These are phyloP conservation scores for Nebria brevicollis DNA, from an alignment of 2,888 invertebrate species.

Conservation along the genomic window DNA sequence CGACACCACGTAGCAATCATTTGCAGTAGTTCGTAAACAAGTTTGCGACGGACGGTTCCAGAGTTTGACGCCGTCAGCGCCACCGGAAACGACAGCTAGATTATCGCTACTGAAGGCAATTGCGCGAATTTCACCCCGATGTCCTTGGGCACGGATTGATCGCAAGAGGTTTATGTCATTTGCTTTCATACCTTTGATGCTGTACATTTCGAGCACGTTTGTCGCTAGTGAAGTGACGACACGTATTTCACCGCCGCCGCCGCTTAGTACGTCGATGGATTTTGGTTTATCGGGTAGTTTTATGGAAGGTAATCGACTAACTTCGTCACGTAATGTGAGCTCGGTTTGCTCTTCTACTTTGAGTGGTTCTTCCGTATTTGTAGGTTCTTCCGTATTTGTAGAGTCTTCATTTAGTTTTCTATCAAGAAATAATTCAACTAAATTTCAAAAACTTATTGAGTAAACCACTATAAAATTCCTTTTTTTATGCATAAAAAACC, in stretches of 20 bases:
- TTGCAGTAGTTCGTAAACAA: constrained; percentile 74
- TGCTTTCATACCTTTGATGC: constrained; percentile 66
- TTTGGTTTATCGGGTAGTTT: constrained; percentile 77
- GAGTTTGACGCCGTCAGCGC: constrained; percentile 88
- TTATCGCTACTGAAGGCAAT: constrained; percentile 92
- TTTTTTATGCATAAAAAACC: not conserved
- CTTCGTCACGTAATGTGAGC: constrained; percentile 77
- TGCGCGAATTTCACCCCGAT: constrained; percentile 88
- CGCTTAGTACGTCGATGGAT: constrained; percentile 74
- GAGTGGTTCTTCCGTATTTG: constrained; percentile 58
- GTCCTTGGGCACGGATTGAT: constrained; percentile 79
- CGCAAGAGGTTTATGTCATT: constrained; percentile 70
- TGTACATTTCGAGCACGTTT: constrained; percentile 80
- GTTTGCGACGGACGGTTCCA: constrained; percentile 86
- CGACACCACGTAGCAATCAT: constrained; percentile 73
- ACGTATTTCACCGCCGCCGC: constrained; percentile 77
- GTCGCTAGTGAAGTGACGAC: constrained; percentile 74
- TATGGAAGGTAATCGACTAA: constrained; percentile 73
- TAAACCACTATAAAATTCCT: not conserved
- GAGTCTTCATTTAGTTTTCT: constrained; percentile 56
- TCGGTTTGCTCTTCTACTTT: constrained; percentile 49
- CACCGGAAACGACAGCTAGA: constrained; percentile 85
- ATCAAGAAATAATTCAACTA: constrained; percentile 45
- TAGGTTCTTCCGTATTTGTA: constrained; percentile 52
- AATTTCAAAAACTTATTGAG: not conserved